Conservation (phyloP, 2,113 vertebrate species). For the Jacana jacana region DNA sequence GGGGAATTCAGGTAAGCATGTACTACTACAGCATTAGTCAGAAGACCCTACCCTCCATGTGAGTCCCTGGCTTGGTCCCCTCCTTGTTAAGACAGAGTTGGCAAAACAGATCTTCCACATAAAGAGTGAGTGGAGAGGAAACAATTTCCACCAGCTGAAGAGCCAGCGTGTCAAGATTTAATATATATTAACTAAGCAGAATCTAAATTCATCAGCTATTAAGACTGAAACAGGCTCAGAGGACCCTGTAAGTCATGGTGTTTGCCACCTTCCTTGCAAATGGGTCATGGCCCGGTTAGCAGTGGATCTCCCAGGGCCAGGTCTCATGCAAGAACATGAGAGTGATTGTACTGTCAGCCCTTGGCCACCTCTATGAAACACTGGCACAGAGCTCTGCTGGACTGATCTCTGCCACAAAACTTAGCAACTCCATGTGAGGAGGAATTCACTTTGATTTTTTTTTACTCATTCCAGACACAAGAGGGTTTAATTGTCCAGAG, state of each 20-base stretch:
- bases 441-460: not conserved
- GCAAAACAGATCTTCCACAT: not conserved
- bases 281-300: not conserved
- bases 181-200: not conserved
- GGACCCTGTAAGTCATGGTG: not conserved
- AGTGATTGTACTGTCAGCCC: not conserved
- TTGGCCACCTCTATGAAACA: not conserved
- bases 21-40: not conserved
- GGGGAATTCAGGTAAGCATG: not conserved
- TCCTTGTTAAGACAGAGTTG: not conserved
- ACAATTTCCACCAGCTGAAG: not conserved
- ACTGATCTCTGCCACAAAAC: not conserved
- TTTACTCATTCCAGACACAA: not conserved
- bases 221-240: not conserved
- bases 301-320: not conserved
- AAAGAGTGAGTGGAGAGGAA: not conserved
- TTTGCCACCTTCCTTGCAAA: not conserved
- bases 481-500: fast-evolving
- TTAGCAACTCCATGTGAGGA: not conserved
- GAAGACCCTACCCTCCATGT: too few relatives aligned
- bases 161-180: not conserved
- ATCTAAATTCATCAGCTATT: not conserved
- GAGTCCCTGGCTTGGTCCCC: not conserved
- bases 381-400: not conserved
- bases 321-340: not conserved